Conservation (phyloP, 2,113 vertebrate species). For the Cyprinodon tularosa region DNA sequence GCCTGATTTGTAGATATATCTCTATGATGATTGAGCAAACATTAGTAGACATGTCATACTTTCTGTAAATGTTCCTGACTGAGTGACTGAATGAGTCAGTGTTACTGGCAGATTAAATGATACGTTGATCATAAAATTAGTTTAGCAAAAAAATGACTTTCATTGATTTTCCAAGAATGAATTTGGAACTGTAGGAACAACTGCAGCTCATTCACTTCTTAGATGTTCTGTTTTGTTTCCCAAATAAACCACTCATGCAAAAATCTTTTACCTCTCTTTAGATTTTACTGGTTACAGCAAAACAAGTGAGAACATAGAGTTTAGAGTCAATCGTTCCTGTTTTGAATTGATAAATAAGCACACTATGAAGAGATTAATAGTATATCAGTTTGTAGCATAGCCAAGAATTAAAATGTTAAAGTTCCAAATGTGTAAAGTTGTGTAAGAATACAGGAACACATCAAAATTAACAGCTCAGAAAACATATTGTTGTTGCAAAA, state of each 20-base stretch:
- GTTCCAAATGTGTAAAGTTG: slow-evolving; percentile 9
- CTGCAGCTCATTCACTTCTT: too few species aligned
- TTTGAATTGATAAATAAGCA: background rate
- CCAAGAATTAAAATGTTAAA: background rate
- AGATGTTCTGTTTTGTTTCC: too few species aligned
- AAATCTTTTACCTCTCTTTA: too few species aligned
- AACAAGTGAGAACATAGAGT: too few species aligned
- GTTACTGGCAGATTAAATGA: background rate
- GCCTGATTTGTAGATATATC: too few species aligned
- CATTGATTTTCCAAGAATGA: too few species aligned
- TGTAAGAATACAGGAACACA: slow-evolving; percentile 3
- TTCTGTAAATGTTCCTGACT: background rate
- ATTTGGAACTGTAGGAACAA: too few species aligned
- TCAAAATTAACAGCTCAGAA: background rate
- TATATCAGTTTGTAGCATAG: background rate
- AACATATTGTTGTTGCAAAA: slow-evolving; percentile 41
- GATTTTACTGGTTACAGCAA: too few species aligned
- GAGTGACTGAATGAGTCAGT: too few species aligned
- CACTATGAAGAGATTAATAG: too few species aligned
- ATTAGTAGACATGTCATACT: background rate
- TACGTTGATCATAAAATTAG: background rate
- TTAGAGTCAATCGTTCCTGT: background rate
- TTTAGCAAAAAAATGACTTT: too few species aligned
- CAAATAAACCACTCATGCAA: too few species aligned
- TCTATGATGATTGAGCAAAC: background rate